phyloP scores from a whole-genome alignment of 2,797 vertebrate genomes.

The Sebastes kiyomatsui region DNA sequence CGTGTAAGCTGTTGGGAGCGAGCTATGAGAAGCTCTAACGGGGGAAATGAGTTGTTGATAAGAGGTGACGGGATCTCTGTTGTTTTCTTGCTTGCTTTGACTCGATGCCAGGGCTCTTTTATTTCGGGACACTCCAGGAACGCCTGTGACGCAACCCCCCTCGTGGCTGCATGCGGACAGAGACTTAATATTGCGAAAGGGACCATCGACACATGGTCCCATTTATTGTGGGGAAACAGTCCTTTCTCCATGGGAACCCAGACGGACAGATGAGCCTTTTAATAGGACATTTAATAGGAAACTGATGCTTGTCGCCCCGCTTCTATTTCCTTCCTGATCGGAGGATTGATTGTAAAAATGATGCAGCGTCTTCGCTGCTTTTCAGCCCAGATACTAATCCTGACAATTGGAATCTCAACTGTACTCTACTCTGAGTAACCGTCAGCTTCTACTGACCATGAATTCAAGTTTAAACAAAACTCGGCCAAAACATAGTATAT shows the following conservation, averaged over 20 bases:
- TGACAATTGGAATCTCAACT: not conserved
- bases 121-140: conserved; percentile 56
- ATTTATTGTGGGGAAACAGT: conserved; percentile 18
- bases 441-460: conserved; percentile 7
- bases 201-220: conserved; percentile 51
- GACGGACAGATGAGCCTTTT: conserved; percentile 26
- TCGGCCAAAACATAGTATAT: too few species aligned
- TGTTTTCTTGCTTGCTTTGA: conserved; percentile 63
- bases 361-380: conserved; percentile 3
- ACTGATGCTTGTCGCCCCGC: conserved; percentile 15
- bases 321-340: conserved; percentile 8
- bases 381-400: conserved; percentile 9
- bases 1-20: conserved; percentile 50
- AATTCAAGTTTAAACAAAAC: not conserved
- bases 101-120: conserved; percentile 46
- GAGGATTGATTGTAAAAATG: conserved; percentile 39
- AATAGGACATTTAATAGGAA: conserved; percentile 30
- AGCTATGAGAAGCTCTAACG: conserved; percentile 28
- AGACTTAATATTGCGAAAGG: conserved; percentile 59
- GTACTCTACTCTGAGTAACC: not conserved
- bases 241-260: conserved; percentile 35
- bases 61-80: conserved; percentile 64
- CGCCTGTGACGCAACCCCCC: conserved; percentile 24
- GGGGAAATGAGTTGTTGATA: conserved; percentile 41
- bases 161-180: conserved; percentile 47